These are phyloP conservation scores for Periophthalmus modestus DNA, from an alignment of 2,113 vertebrate species.

Conservation along the genomic window DNA sequence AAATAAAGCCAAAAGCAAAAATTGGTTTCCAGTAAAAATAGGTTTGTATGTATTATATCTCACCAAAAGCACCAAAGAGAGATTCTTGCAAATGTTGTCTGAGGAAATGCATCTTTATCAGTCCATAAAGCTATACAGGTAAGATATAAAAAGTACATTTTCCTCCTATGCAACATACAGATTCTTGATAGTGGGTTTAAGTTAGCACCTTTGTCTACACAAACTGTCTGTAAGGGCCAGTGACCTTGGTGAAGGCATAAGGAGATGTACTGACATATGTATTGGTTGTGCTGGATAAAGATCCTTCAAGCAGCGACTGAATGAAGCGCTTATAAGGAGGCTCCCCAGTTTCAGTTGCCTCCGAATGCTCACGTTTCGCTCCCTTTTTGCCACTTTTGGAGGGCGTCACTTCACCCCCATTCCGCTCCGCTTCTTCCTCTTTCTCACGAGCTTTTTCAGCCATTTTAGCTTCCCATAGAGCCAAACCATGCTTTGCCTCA, in stretches of 20 bases:
- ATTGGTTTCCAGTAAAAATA: conserved; percentile 86
- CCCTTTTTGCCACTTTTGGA: conserved; percentile 88
- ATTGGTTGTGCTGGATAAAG: conserved; percentile 91
- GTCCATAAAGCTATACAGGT: conserved; percentile 79
- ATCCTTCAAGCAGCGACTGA: conserved; percentile 85
- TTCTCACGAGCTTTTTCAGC: conserved; percentile 95
- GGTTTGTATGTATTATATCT: conserved; percentile 79
- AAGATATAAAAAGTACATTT: conserved; percentile 54
- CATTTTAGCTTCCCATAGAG: conserved; percentile 96
- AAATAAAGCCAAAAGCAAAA: conserved; percentile 74
- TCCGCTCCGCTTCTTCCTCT: conserved; percentile 90
- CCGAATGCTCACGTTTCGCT: conserved; percentile 85
- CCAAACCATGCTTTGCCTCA: conserved; percentile 93
- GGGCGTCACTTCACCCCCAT: conserved; percentile 86
- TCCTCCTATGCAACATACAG: conserved; percentile 36
- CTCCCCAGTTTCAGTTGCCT: conserved; percentile 79
- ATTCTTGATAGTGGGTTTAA: conserved; percentile 46
- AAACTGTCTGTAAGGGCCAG: conserved; percentile 94
- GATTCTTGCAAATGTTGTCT: conserved; percentile 66
- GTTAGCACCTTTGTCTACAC: conserved; percentile 78
- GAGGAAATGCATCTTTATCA: conserved; percentile 77
- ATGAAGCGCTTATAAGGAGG: conserved; percentile 89
- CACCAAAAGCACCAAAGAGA: conserved; percentile 90
- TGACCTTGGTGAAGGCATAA: conserved; percentile 97
- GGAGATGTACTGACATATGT: conserved; percentile 90